Conservation (phyloP, 2,888 invertebrate genomes). For the Pegoplata infirma region DNA sequence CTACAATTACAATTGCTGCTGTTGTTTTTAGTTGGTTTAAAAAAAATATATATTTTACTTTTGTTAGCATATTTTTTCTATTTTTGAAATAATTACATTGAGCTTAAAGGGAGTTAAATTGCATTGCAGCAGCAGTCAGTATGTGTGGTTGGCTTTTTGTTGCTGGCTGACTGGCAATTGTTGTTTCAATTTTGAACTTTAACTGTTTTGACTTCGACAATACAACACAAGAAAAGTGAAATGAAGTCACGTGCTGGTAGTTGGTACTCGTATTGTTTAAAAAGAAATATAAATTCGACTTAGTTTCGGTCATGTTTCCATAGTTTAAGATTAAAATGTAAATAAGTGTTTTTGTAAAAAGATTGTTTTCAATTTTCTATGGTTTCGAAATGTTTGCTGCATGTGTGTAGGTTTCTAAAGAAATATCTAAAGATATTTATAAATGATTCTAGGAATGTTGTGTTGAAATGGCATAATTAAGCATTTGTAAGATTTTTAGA, state of each 20-base stretch:
- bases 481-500: too few relatives aligned
- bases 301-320: conserved; percentile 29
- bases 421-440: not conserved
- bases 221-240: conserved; percentile 11
- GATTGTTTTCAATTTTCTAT: conserved; percentile 1
- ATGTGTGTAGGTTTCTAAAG: not conserved
- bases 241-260: conserved; percentile 52
- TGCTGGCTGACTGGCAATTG: too few relatives aligned
- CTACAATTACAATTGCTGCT: not conserved
- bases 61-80: conserved; percentile 6
- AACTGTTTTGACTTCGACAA: not conserved
- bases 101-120: conserved; percentile 36
- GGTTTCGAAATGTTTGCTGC: not conserved
- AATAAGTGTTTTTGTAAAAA: not conserved
- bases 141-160: not conserved
- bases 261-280: conserved; percentile 19
- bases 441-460: not conserved
- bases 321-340: conserved; percentile 19
- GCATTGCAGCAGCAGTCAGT: conserved; percentile 3
- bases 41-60: conserved; percentile 32
- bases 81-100: conserved; percentile 5
- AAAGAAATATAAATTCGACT: conserved; percentile 12
- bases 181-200: conserved; percentile 25
- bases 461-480: too few relatives aligned
- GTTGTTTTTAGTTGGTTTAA: not conserved